phyloP scores from a whole-genome alignment of 2,888 invertebrate genomes.

The Cephus spinipes region DNA sequence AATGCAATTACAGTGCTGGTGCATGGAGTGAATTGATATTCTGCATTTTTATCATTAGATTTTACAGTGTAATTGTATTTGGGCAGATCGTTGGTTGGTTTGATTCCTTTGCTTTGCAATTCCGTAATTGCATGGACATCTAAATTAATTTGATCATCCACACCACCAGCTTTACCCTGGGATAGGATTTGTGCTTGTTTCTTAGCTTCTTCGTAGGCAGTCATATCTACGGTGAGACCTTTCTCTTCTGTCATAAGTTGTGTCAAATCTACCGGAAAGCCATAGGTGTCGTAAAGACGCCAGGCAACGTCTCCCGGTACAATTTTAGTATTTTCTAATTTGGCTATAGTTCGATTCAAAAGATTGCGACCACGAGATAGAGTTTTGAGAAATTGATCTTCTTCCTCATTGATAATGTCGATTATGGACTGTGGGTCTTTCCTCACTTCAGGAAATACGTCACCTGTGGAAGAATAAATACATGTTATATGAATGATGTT shows the following conservation, averaged over 20 bases:
- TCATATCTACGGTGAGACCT: conserved; percentile 88
- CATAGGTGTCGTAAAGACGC: conserved; percentile 98
- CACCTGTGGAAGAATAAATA: conserved; percentile 66
- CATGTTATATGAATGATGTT: neutral
- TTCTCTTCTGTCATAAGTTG: conserved; percentile 98
- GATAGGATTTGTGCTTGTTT: conserved; percentile 89
- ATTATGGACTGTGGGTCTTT: conserved; percentile 93
- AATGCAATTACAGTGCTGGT: conserved; percentile 85
- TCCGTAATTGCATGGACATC: conserved; percentile 96
- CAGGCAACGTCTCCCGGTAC: conserved; percentile 97
- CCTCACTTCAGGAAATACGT: conserved; percentile 83
- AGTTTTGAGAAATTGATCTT: conserved; percentile 97
- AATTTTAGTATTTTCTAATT: conserved; percentile 76
- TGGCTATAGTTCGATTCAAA: conserved; percentile 89
- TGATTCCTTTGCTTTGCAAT: conserved; percentile 81
- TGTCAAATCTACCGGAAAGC: conserved; percentile 98
- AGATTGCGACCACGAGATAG: conserved; percentile 89
- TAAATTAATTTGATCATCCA: conserved; percentile 86
- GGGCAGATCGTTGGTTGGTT: conserved; percentile 88
- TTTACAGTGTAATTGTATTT: conserved; percentile 90
- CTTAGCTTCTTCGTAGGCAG: conserved; percentile 91
- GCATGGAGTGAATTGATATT: conserved; percentile 82
- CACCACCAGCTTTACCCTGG: conserved; percentile 85
- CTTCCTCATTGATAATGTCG: conserved; percentile 97
- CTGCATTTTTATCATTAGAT: conserved; percentile 74